Base-by-base conservation (phyloP, 2,888 invertebrate species). In the Volucella inflata region DNA sequence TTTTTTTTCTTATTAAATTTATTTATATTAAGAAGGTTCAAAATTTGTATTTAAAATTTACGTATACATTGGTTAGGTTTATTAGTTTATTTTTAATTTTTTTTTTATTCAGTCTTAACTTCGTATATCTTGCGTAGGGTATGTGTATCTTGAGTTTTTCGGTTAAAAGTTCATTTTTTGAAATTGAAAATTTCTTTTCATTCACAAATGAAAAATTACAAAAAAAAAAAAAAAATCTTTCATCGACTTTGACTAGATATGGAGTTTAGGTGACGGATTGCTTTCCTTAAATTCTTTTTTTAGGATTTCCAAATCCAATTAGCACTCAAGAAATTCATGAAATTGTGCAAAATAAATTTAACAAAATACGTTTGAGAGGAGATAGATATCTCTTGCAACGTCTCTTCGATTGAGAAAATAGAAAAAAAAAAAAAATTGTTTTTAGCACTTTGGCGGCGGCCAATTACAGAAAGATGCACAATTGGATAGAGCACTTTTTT, bases 51-150 rank as follows among this genome's bases (percentile, higher is more conserved):
- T 87, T 87, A 67, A 72, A 79, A 87, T 89, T 91, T 91, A 91
- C 91, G 91, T 91, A 91, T 91, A 91, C 91, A 89, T 91, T 89
- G 90, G 90, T 91, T 80, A 77, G 68, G 44, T 74, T 79, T 83
- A 74, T 80, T 76, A 57, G 59, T n/a, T 36, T 71, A 0, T 21
- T 89, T 90, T 91, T 88, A 89, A 67, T 70, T 55, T 62, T 65
- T 46, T 67, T 87, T 87, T 85, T 88, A 72, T 80, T 89, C 90
- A 90, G 91, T 90, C 90, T 90, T 90, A 67, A 88, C 89, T 79
- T 82, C 76, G 79, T 81, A 81, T 30, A 30, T 30, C 30, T 30
- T 30, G 30, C 30, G 30, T 30, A 30, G 30, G 30, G 30, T 30
- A 21, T 21, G 21, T 30, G 30, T 30, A 6, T 72, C 70, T 76